These are phyloP conservation scores for Lemur catta DNA, from an alignment of 2,797 vertebrate genomes.

Conservation along the genomic window DNA sequence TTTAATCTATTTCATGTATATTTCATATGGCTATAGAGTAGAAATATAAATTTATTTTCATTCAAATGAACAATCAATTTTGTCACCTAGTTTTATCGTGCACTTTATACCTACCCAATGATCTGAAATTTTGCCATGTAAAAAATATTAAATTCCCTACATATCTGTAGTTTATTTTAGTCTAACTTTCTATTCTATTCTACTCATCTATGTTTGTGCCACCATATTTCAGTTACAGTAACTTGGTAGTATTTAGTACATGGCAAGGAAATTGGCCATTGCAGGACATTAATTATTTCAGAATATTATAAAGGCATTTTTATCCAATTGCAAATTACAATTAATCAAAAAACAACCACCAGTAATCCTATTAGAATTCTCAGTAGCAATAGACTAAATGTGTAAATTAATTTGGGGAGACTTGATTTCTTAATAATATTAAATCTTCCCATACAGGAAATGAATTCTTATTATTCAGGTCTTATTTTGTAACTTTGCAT, in stretches of 20 bases:
- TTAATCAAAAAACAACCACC: constrained; percentile 12
- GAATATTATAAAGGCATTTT: not conserved
- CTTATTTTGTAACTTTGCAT: not conserved
- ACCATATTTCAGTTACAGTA: not conserved
- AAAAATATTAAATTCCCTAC: not conserved
- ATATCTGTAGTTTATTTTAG: not conserved
- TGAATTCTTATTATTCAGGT: not conserved
- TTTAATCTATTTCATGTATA: not conserved
- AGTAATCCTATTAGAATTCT: not conserved
- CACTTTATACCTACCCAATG: not conserved
- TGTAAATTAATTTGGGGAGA: constrained; percentile 9
- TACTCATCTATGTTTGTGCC: not conserved
- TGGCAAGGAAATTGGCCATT: not conserved
- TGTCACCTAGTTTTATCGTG: not conserved
- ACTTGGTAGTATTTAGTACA: not conserved
- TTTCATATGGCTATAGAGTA: not conserved
- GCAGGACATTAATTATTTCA: not conserved
- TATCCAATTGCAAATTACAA: not conserved
- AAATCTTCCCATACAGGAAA: not conserved
- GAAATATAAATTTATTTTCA: not conserved
- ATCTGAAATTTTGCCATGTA: not conserved
- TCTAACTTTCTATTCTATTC: not conserved
- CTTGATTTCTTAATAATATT: not conserved
- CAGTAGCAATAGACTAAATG: not conserved
- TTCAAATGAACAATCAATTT: constrained; percentile 19